Base-by-base conservation (phyloP, 92 coral and sea anemone species). In the Metridium senile region DNA sequence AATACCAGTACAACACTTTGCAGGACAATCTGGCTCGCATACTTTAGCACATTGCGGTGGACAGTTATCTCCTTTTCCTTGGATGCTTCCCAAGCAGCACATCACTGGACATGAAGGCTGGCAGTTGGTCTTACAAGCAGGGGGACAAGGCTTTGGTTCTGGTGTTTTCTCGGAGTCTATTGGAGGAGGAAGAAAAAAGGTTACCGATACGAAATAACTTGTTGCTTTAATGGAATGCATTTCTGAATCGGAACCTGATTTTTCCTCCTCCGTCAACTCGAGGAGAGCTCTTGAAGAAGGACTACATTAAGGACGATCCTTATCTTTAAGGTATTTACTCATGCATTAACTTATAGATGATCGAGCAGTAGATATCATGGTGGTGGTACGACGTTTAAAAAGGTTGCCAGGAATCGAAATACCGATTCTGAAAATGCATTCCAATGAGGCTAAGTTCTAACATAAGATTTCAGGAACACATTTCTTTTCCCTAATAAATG, bases 221-320 rank as follows among this genome's bases (percentile, higher is more conserved):
- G 13, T n/a, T 1, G 28, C 21, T 10, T 32, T 27, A 30, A 28
- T 79, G 70, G 75, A 79, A 68, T 79, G 75, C 84, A 79, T 79
- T 79, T 73, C 49, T 66, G 77, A 53, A 59, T 71, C 63, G 66
- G 66, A 39, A 57, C 69, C 84, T 51, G 35, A 33, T 26, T 56
- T 59, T 79, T 70, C 84, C 75, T 79, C 84, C 84, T 79, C 84
- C 76, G 25, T 69, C 58, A 33, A 20, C 66, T 54, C 77, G 76
- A 67, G 70, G 80, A 71, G 71, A 63, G 64, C 21, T 2, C 21
- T 25, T 2, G n/a, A 0, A 53, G 26, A 71, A 26, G 62, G n/a
- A 49, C 27, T 2, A 13, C 11, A 4, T 21, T 71, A 27, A 49
- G 31, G 7, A 4, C 9, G 1, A 52, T 52, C 4, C 63, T 26